Conservation (phyloP, 92 coral and sea anemone species). For the Micromussa lordhowensis region DNA sequence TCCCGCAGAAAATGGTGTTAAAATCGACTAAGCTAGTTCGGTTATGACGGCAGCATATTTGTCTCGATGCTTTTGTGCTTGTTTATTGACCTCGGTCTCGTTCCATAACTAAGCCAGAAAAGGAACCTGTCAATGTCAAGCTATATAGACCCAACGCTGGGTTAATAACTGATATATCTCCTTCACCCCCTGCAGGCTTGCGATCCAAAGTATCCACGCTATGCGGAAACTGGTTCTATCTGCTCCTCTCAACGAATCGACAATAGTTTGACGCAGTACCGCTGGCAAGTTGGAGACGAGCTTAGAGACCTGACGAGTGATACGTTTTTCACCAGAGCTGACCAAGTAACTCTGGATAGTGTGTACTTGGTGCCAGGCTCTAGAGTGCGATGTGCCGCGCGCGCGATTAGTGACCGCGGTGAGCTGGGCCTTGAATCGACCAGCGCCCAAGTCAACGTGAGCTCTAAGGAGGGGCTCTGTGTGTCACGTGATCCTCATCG, state of each 20-base stretch:
- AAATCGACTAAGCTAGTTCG: too few relatives aligned
- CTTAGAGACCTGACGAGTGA: slow-evolving; percentile 74
- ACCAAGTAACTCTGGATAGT: slow-evolving; percentile 86
- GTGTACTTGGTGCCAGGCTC: slow-evolving; percentile 87
- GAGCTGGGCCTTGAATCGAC: slow-evolving; percentile 89
- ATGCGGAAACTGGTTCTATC: slow-evolving; percentile 94
- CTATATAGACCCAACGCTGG: too few relatives aligned
- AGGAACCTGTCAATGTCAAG: too few relatives aligned
- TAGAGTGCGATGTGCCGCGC: slow-evolving; percentile 88
- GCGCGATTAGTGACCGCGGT: slow-evolving; percentile 80
- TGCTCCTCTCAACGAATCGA: slow-evolving; percentile 88
- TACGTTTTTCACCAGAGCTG: slow-evolving; percentile 85
- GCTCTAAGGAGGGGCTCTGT: slow-evolving; percentile 81
- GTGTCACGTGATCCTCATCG: slow-evolving; percentile 78
- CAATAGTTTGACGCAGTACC: slow-evolving; percentile 80
- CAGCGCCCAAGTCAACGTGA: slow-evolving; percentile 73
- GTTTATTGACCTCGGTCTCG: too few relatives aligned
- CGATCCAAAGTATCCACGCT: slow-evolving; percentile 91
- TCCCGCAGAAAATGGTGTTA: too few relatives aligned
- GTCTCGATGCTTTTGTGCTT: too few relatives aligned
- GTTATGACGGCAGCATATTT: too few relatives aligned
- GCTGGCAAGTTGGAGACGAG: slow-evolving; percentile 83
- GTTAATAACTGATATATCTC: background rate
- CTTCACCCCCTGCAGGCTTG: slow-evolving; percentile 78
- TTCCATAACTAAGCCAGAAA: too few relatives aligned